These are phyloP conservation scores for Chiloscyllium plagiosum DNA, from an alignment of 2,113 vertebrate genomes.

Conservation along the genomic window DNA sequence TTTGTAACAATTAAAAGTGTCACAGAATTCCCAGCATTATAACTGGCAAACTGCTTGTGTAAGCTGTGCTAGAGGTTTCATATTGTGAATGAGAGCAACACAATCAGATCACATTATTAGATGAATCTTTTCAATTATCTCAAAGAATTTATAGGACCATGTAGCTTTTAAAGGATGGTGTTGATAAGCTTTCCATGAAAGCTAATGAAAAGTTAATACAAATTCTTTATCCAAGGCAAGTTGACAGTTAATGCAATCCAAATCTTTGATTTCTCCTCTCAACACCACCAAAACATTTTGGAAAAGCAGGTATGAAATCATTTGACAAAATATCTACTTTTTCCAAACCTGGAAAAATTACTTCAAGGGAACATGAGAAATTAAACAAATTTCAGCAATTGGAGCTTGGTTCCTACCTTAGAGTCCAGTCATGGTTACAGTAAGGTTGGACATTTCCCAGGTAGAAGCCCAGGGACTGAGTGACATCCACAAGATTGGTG, in stretches of 20 bases:
- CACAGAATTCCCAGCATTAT: not conserved
- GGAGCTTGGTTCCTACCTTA: slow-evolving; percentile 65
- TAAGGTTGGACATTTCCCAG: slow-evolving; percentile 92
- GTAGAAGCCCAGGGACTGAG: slow-evolving; percentile 93
- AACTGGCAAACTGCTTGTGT: not conserved
- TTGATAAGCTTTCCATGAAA: not conserved
- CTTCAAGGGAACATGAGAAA: not conserved
- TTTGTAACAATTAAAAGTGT: not conserved
- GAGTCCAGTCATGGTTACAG: slow-evolving; percentile 92
- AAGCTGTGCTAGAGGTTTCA: not conserved
- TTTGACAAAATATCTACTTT: not conserved
- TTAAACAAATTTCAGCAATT: not conserved
- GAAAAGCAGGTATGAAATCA: not conserved
- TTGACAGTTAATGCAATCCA: not conserved
- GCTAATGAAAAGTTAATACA: not conserved
- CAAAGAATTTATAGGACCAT: not conserved
- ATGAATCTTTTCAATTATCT: not conserved
- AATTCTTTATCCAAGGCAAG: not conserved
- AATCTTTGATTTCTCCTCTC: not conserved
- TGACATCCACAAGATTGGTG: slow-evolving; percentile 88
- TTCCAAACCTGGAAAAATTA: not conserved
- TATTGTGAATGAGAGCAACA: not conserved
- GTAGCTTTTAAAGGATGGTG: not conserved
- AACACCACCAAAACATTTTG: not conserved
- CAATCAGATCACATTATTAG: not conserved